Evolutionary conservation across 1,140 invertebrate genomes (phyloP).

Genomic region (Dendroctonus valens): DNA sequence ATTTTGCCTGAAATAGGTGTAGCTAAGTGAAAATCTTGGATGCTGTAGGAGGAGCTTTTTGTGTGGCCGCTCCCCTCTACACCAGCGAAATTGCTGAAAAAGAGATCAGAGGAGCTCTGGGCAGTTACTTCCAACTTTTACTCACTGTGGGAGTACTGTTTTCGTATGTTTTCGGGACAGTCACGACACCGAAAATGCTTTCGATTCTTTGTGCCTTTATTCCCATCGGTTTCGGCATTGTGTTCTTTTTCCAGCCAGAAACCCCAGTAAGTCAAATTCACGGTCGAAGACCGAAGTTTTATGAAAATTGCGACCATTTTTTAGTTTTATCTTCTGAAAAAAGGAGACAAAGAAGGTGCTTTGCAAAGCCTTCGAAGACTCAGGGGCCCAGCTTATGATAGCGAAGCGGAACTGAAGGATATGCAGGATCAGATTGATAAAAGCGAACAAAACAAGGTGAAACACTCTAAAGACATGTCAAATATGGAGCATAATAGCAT

Average conservation of each 20-base stretch:
- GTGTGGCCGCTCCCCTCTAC: constrained; percentile 65
- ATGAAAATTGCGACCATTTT: not conserved
- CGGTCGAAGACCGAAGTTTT: not conserved
- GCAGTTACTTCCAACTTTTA: constrained; percentile 66
- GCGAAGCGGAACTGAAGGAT: constrained; percentile 58
- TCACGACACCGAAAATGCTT: constrained; percentile 50
- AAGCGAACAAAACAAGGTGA: constrained; percentile 37
- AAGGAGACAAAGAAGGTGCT: constrained; percentile 63
- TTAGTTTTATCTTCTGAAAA: constrained; percentile 52
- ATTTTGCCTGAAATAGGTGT: not conserved
- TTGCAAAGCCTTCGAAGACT: constrained; percentile 64
- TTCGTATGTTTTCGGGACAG: constrained; percentile 57
- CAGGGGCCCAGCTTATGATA: constrained; percentile 65
- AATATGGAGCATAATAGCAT: no score
- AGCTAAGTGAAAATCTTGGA: not conserved
- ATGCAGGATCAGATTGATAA: constrained; percentile 49
- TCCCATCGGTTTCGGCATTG: constrained; percentile 58
- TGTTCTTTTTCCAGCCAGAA: constrained; percentile 71
- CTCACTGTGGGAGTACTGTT: constrained; percentile 64
- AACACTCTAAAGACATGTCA: no score
- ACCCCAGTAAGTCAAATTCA: constrained; percentile 52
- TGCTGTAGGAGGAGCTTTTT: constrained; percentile 38
- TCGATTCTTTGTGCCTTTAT: constrained; percentile 59
- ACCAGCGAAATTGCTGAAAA: constrained; percentile 69
- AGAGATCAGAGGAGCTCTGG: constrained; percentile 66